Evolutionary conservation across 2,797 vertebrate genomes (phyloP), one percentile per base, ranked within the genome.

Genomic region (Masticophis lateralis): DNA sequence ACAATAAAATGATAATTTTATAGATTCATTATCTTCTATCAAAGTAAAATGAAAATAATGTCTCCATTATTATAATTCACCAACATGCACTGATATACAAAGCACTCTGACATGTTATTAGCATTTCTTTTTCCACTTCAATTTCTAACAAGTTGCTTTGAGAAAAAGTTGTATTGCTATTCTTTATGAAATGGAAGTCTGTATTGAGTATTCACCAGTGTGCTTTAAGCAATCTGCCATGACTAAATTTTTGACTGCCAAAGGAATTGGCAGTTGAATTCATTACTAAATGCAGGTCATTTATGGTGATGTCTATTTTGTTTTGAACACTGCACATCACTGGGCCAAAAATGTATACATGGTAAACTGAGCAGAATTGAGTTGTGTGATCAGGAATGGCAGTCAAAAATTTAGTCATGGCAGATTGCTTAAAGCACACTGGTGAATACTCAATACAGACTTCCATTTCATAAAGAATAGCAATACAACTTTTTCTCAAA

Each of bases 1-100:
- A 12, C 56, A 87, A 1, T 92, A 92, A 53, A 61, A 87, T 43
- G 20, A 51, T 90, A 93, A 92, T 91, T 69, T 94, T 43, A 91
- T 94, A 87, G 27, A 53, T 12, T 86, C 66, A 69, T 92, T 9
- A 25, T 92, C 86, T 92, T 91, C 88, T 92, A n/a, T 37, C 63
- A 66, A 25, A 8, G 60, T 61, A 25, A 10, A 61, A 61, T 61
- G 20, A 61, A 61, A 61, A 10, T 25, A 27, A 27, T 27, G 60
- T 25, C 25, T 27, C 60, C 60, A 61, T 61, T 61, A 25, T 61
- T 61, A 61, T 61, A 61, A 61, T 27, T 61, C 60, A 61, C 60
- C 22, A 61, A 66, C 3, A 13, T 12, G 63, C 11, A 12, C 28
- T n/a, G 27, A 66, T 28, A 66, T 66, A 28, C 2, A 5, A 66